Base-by-base conservation (phyloP, 2,888 invertebrate genomes). In the Ischnura elegans region DNA sequence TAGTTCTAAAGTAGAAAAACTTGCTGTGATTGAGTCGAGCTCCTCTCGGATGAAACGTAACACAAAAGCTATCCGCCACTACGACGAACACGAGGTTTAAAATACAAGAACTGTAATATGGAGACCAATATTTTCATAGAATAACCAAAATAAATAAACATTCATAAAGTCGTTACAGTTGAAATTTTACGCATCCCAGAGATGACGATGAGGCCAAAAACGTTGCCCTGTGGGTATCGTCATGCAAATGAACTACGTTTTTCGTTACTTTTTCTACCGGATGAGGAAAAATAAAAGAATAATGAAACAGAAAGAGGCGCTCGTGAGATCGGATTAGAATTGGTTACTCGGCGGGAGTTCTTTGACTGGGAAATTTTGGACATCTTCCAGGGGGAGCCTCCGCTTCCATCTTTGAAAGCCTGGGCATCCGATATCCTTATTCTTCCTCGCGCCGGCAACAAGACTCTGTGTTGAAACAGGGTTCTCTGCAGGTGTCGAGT, bases 391-490 rank as follows among this genome's bases (percentile, higher is more conserved):
- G 43, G 76, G n/a, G 36, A 36, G 76, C 76, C 36, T 43, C 61
- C 90, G 90, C 61, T 43, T 55, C 61, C 90, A 25, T 43, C 90
- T 90, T 90, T 90, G 61, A 90, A 61, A 90, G 36, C 2, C 29
- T 29, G 36, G 76, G 90, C 90, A 90, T n/a, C 36, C 90, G 90
- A 90, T 90, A 90, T 36, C 76, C 90, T 90, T 61, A 61, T 43
- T 55, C 66, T 66, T 55, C 45, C 43, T 90, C 90, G 36, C 29
- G 76, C 36, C 76, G 76, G 76, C 76, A 76, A 36, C 13, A 76
- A 8, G 76, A 76, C 29, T 29, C 36, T 36, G 76, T 36, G 76
- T 76, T 76, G 76, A 76, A 76, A 76, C 76, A 76, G 13, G 76
- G 76, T 76, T 36, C 76, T 10, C 36, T 76, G 76, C 76, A 76